Conservation (phyloP, 1,140 invertebrate species). For the Panulirus ornatus region DNA sequence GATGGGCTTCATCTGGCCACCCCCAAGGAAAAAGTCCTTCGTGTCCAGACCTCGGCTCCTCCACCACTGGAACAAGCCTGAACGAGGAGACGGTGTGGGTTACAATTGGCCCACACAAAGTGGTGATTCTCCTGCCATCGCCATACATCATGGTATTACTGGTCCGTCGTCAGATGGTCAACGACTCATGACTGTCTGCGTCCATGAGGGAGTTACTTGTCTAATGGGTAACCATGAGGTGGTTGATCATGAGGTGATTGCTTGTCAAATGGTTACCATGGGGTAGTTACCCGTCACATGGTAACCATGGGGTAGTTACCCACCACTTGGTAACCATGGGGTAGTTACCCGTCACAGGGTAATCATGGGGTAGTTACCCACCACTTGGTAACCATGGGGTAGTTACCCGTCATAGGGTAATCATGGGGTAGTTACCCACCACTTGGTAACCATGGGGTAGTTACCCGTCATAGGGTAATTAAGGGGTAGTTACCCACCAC, state of each 20-base stretch:
- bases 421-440: too few species aligned
- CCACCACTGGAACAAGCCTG: conserved; percentile 59
- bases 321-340: too few species aligned
- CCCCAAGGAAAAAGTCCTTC: conserved; percentile 53
- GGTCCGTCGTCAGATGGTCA: neutral
- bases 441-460: too few species aligned
- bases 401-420: too few species aligned
- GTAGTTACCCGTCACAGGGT: too few species aligned
- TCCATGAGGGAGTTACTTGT: neutral
- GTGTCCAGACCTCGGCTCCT: conserved; percentile 32
- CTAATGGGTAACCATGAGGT: neutral
- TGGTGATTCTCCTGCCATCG: neutral
- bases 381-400: too few species aligned
- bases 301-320: too few species aligned
- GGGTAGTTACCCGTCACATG: too few species aligned
- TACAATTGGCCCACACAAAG: neutral
- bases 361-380: too few species aligned
- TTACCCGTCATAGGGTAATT: too few species aligned
- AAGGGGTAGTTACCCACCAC: too few species aligned
- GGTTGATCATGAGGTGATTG: neutral
- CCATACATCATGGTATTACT: neutral
- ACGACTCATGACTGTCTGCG: neutral
- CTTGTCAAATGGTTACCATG: neutral
- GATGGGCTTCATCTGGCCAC: conserved; percentile 46
- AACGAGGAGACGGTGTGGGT: too few species aligned